Conservation (phyloP, 2,888 invertebrate species). For the Archaeoteleia sp. region DNA sequence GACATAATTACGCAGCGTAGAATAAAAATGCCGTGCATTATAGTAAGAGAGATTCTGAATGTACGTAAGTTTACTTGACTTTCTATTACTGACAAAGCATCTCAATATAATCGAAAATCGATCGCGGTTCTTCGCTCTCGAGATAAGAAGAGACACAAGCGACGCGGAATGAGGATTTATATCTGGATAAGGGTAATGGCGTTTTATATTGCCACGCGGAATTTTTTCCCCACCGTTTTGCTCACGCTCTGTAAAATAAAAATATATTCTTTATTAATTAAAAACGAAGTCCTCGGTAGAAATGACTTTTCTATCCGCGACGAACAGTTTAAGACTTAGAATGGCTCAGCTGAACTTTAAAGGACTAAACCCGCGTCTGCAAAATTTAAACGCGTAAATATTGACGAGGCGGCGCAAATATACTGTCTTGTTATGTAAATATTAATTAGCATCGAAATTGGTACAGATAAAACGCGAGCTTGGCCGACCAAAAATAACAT, state of each 20-base stretch:
- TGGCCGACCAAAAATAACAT: constrained; percentile 9
- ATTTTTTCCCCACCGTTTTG: neutral
- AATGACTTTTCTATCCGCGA: constrained; percentile 1
- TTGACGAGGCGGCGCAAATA: constrained; percentile 12
- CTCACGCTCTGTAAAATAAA: neutral
- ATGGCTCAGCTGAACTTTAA: neutral
- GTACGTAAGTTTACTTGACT: constrained; percentile 31
- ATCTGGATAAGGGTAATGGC: constrained; percentile 57
- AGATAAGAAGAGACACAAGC: constrained; percentile 47
- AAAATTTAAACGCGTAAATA: constrained; percentile 8
- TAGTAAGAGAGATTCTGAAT: constrained; percentile 13
- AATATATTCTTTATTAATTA: constrained; percentile 27
- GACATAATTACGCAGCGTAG: constrained; percentile 11
- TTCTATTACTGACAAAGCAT: constrained; percentile 51
- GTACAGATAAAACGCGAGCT: constrained; percentile 13
- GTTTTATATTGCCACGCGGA: constrained; percentile 52
- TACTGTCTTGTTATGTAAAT: constrained; percentile 20
- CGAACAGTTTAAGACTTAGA: neutral
- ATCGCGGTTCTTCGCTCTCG: constrained; percentile 49
- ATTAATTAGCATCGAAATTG: constrained; percentile 29
- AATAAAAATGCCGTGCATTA: constrained; percentile 29
- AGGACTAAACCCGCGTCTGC: neutral
- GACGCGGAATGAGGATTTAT: constrained; percentile 58
- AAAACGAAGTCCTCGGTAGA: constrained; percentile 4
- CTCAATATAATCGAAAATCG: constrained; percentile 64